phyloP scores from a whole-genome alignment of 2,797 vertebrate genomes.

The Pangasius mekongensis region DNA sequence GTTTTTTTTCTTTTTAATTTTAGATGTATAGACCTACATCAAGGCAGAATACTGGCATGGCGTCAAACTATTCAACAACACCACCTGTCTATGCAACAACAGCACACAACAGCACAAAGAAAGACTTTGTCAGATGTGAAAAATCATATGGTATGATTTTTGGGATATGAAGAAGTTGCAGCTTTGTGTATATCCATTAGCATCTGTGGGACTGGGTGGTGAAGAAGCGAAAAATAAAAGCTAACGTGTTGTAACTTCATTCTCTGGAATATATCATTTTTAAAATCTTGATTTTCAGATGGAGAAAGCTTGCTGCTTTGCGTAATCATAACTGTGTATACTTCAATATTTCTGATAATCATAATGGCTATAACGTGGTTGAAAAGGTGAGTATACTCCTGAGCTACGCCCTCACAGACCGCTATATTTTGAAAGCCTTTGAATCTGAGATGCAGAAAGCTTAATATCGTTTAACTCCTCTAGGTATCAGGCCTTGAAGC shows the following conservation, averaged over 20 bases:
- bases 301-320: neutral
- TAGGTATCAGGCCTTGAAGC: neutral
- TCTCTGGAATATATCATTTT: neutral
- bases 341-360: neutral
- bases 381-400: conserved; percentile 5
- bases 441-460: neutral
- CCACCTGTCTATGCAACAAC: neutral
- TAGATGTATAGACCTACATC: neutral
- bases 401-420: neutral
- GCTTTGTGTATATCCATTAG: neutral
- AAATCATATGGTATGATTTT: neutral
- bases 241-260: neutral
- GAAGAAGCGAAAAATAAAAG: neutral
- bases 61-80: neutral
- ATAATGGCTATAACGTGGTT: conserved; percentile 5
- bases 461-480: neutral
- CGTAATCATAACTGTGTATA: neutral
- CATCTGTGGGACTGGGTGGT: neutral
- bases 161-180: neutral
- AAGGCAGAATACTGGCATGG: neutral
- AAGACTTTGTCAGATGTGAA: neutral
- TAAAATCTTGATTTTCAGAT: conserved; percentile 1
- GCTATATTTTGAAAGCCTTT: neutral
- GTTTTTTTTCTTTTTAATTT: neutral
- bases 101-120: neutral